phyloP scores from a whole-genome alignment of 2,797 vertebrate species.

The Synanceia verrucosa region DNA sequence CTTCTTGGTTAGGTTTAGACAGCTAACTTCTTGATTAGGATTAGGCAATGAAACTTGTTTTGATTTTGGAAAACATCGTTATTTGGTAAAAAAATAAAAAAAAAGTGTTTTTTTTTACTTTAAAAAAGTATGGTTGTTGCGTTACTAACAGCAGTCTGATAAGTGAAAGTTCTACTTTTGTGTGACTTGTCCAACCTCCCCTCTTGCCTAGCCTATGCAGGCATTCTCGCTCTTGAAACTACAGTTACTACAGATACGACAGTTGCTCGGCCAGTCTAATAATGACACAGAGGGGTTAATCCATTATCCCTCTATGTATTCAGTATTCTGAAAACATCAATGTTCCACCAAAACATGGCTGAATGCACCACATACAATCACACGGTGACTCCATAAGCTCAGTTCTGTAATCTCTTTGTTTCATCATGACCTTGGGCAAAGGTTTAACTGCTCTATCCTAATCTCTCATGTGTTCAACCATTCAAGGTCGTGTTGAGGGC shows the following conservation, averaged over 20 bases:
- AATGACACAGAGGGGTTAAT: not conserved
- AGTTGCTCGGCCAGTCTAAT: not conserved
- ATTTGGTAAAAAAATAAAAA: too few relatives aligned
- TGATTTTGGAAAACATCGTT: too few relatives aligned
- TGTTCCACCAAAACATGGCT: not conserved
- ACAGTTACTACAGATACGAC: too few relatives aligned
- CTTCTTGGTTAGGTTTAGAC: too few relatives aligned
- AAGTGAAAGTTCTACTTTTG: not conserved
- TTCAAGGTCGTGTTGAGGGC: conserved; percentile 20
- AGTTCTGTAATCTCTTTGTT: conserved; percentile 12
- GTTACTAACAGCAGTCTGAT: not conserved
- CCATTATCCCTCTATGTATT: not conserved
- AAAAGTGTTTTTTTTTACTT: too few relatives aligned
- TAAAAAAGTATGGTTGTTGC: not conserved
- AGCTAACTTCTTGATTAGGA: too few relatives aligned
- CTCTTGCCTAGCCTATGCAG: not conserved
- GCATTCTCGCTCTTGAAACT: not conserved
- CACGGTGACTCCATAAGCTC: not conserved
- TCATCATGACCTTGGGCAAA: conserved; percentile 12
- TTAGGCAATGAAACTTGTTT: too few relatives aligned
- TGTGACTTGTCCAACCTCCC: not conserved
- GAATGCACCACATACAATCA: not conserved
- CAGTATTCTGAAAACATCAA: not conserved
- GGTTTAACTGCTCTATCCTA: not conserved
- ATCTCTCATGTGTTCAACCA: conserved; percentile 8